Percentiles rank a stretch among this genome's conserved stretches.
Evolutionary conservation across 1,140 invertebrate species (phyloP).

Genomic region (Goniozus legneri): DNA sequence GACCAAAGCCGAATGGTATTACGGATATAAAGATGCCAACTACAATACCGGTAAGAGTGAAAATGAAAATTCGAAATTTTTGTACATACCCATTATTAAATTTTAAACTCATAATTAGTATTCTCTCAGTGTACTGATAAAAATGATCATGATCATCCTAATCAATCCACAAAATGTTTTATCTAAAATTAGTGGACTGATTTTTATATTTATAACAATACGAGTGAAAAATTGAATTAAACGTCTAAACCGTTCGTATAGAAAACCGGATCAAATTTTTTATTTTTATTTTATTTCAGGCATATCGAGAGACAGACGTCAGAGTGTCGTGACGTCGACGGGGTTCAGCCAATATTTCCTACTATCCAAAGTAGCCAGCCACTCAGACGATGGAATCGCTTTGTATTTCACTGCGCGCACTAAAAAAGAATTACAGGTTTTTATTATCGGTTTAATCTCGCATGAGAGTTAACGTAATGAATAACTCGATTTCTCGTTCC

Average conservation of each 20-base stretch:
- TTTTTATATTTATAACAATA: too few species aligned
- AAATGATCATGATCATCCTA: not conserved
- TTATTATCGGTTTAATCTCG: not conserved
- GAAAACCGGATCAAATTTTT: too few species aligned
- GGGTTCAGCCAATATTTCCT: slow-evolving; percentile 13
- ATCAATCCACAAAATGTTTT: too few species aligned
- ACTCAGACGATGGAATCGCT: slow-evolving; percentile 13
- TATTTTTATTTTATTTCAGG: slow-evolving; percentile 4
- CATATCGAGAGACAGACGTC: slow-evolving; percentile 5
- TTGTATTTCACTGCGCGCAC: slow-evolving; percentile 12
- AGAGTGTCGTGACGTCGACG: slow-evolving; percentile 9
- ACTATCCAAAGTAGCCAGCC: slow-evolving; percentile 8
- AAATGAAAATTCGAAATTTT: too few species aligned
- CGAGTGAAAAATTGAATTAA: too few species aligned
- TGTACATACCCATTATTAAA: too few species aligned
- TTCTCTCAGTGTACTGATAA: not conserved
- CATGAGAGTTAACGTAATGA: too few species aligned
- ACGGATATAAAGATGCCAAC: slow-evolving; percentile 7
- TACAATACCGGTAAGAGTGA: slow-evolving; percentile 10
- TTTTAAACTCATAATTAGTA: not conserved
- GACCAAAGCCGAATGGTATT: slow-evolving; percentile 7
- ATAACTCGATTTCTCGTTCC: too few species aligned
- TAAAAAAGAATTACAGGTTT: slow-evolving; percentile 11
- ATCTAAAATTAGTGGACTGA: too few species aligned
- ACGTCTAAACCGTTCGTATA: too few species aligned